Evolutionary conservation across 2,113 vertebrate genomes (phyloP), one percentile per base, ranked within the genome.

Genomic region (Colistium nudipinnis): DNA sequence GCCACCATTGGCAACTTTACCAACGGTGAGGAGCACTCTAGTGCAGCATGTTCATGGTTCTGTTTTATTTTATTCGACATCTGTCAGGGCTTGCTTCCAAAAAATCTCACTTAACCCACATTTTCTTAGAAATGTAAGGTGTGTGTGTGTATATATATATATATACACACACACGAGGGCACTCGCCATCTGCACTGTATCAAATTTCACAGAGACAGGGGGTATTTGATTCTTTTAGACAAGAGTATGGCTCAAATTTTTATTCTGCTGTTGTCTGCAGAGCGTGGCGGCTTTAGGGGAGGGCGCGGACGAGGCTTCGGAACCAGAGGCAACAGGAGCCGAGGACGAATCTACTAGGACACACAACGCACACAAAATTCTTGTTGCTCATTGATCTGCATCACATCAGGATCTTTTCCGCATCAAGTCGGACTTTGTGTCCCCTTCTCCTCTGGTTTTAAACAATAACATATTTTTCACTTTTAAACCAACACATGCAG

Each of bases 281-380:
- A 99, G 80, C 95, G 96, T 82, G 97, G 98, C 25, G 95, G 96
- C 69, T 98, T 98, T 91, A 93, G 97, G 41, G 96, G 98, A 24
- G 95, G 96, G 39, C 90, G 97, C 76, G 95, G 95, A 19, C 90
- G 96, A 89, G 96, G 97, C 72, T 98, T 97, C 84, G 96, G 97
- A 78, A 90, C 94, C 73, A 93, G 98, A 88, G 96, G 96, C 64
- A 97, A 92, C 90, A 92, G 96, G 78, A 97, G 96, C 92, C 89
- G 97, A 86, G 97, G 97, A 80, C 93, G 96, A 74, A 94, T 96
- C 91, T 99, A 97, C 92, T 99, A 89, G 97, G 69, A 38, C 4
- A 1, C 36, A 14, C 31, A 7, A n/a, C n/a, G 6, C 30, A 10
- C 31, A 38, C 35, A 20, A 7, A 55, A 31, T 65, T 38, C 74